Evolutionary conservation across 2,888 invertebrate species (phyloP), one percentile per base, ranked within the genome.

Genomic region (Spatulosminthurus flaviceps): DNA sequence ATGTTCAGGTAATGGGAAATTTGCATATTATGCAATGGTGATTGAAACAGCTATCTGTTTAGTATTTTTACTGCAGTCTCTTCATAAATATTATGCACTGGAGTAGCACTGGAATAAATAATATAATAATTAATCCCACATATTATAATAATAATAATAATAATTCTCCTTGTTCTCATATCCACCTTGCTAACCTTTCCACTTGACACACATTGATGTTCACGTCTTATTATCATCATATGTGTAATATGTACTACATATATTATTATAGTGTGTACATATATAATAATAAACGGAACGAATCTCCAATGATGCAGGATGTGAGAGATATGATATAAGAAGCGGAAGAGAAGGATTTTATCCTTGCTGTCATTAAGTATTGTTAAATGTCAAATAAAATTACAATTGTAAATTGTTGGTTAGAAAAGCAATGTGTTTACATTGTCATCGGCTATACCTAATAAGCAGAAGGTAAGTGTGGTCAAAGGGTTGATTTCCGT

Each of bases 371-470:
- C 26, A 64, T 22, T 22, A 24, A 24, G 13, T 13, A 24, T 64
- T 9, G 5, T 16, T 9, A n/a, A n/a, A 26, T 64, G 64, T 64
- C 13, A 22, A 22, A 13, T 7, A 64, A 64, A 11, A 64, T 64
- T 64, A 64, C 13, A 64, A 64, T 64, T 64, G 64, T 26, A 64
- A 64, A 64, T 64, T 64, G 26, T 9, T 24, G 64, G 64, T 64
- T 64, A 24, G 2, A 22, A 24, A 2, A 64, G 1, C 64, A n/a
- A n/a, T n/a, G n/a, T n/a, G n/a, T n/a, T n/a, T n/a, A n/a, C n/a
- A n/a, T n/a, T n/a, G n/a, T n/a, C n/a, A 22, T 1, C 24, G 22
- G 11, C 60, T 64, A 64, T 24, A 24, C 24, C 4, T 64, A 64
- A 64, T 9, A 26, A 9, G 34, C 9, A 34, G 9, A 34, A 64